Conservation (phyloP, 2,113 vertebrate genomes). For the Alouatta palliata region DNA sequence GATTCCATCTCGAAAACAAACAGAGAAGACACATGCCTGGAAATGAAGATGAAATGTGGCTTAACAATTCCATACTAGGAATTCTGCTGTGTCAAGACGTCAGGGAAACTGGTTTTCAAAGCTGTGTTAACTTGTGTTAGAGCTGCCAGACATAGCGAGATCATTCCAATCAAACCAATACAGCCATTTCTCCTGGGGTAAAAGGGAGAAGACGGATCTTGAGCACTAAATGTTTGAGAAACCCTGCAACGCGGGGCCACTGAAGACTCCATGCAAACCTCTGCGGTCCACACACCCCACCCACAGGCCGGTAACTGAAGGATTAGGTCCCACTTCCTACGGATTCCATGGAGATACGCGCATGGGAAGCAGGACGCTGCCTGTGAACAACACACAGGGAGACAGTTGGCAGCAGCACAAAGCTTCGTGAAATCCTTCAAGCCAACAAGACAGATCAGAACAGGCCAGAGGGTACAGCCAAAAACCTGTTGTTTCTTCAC, state of each 20-base stretch:
- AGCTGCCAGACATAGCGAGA: conserved; percentile 37
- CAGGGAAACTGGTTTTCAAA: neutral
- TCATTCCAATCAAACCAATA: neutral
- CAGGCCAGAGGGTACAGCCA: conserved; percentile 32
- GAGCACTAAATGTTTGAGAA: neutral
- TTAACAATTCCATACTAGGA: conserved; percentile 14
- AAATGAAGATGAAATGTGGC: conserved; percentile 49
- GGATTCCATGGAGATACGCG: neutral
- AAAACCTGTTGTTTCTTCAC: neutral
- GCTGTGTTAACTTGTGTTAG: conserved; percentile 10
- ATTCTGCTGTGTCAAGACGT: neutral
- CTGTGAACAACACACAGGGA: conserved; percentile 50
- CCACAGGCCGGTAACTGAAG: neutral
- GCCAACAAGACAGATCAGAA: conserved; percentile 44
- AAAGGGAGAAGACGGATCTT: neutral
- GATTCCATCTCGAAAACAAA: neutral
- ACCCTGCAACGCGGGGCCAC: conserved; percentile 16
- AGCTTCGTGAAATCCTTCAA: conserved; percentile 49
- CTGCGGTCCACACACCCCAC: neutral
- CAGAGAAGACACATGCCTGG: conserved; percentile 57
- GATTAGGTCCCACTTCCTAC: neutral
- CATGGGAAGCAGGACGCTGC: neutral
- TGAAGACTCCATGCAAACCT: conserved; percentile 43
- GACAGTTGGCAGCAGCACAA: conserved; percentile 61
- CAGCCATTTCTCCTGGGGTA: neutral